phyloP scores from a whole-genome alignment of 2,113 vertebrate species.

The Glaucomys volans region DNA sequence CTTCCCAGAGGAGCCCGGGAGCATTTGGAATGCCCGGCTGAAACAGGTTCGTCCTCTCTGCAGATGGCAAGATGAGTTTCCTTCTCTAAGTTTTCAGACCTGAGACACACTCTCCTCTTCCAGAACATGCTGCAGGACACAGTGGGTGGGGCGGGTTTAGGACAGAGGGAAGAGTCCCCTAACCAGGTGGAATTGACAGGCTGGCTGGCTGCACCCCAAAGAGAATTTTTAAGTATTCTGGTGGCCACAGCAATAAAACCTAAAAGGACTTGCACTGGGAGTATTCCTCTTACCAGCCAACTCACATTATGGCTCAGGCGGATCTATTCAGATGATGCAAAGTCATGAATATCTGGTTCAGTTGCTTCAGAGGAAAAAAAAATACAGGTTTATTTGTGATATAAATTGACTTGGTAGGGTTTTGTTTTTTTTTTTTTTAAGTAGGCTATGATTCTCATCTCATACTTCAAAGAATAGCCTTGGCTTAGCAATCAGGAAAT shows the following conservation, averaged over 20 bases:
- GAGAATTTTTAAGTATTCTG: not conserved
- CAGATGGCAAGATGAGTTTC: constrained; percentile 25
- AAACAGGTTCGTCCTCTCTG: constrained; percentile 58
- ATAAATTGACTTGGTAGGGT: not conserved
- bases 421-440: not conserved
- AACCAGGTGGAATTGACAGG: not conserved
- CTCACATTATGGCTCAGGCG: not conserved
- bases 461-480: not conserved
- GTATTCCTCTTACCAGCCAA: not conserved
- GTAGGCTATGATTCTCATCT: not conserved
- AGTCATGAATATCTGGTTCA: not conserved
- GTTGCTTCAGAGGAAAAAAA: not conserved
- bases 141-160: not conserved
- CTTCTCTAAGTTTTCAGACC: constrained; percentile 3
- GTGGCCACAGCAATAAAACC: not conserved
- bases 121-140: not conserved
- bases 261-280: not conserved
- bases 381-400: not conserved
- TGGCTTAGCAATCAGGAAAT: not conserved
- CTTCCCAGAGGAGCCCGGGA: not conserved
- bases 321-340: not conserved
- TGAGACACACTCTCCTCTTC: constrained; percentile 36
- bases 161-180: not conserved
- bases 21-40: constrained; percentile 37
- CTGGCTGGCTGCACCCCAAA: not conserved